Percentiles rank a stretch among this genome's conserved stretches.
These are phyloP conservation scores for Uloborus diversus DNA, from an alignment of 1,140 invertebrate species.

Conservation along the genomic window DNA sequence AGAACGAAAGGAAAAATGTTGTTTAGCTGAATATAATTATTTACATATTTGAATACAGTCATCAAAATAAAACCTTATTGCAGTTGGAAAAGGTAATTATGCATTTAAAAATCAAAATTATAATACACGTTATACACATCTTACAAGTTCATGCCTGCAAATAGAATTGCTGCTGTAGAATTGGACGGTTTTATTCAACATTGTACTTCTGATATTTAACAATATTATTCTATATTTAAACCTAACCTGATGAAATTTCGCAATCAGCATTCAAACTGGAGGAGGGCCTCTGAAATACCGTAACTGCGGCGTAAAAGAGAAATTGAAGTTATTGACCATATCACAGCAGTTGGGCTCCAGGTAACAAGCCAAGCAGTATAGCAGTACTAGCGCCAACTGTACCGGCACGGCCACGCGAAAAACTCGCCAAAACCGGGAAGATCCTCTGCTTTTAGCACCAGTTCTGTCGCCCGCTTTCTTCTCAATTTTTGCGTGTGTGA, in stretches of 20 bases:
- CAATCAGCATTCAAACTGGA: constrained; percentile 77
- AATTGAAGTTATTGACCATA: constrained; percentile 80
- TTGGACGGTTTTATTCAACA: not conserved
- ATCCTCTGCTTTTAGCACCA: constrained; percentile 60
- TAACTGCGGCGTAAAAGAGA: constrained; percentile 83
- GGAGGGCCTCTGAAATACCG: constrained; percentile 86
- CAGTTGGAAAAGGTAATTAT: too few relatives aligned
- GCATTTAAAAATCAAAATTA: too few relatives aligned
- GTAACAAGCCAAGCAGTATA: constrained; percentile 82
- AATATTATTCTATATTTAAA: too few relatives aligned
- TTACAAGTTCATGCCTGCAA: not conserved
- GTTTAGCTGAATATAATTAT: too few relatives aligned
- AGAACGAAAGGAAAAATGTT: too few relatives aligned
- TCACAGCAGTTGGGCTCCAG: constrained; percentile 82
- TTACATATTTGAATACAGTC: too few relatives aligned
- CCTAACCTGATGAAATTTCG: too few relatives aligned
- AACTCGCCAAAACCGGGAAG: constrained; percentile 78
- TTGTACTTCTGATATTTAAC: not conserved
- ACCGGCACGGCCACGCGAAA: constrained; percentile 80
- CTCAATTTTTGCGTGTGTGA: too few relatives aligned
- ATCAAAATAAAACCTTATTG: too few relatives aligned
- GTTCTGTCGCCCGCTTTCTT: not conserved
- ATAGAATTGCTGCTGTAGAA: not conserved
- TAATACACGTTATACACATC: too few relatives aligned
- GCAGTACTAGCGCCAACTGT: constrained; percentile 81